A percentile compares a stretch with the other conserved stretches of the same genome.
Evolutionary conservation across 2,888 invertebrate species (phyloP).

Genomic region (Meta bourneti): DNA sequence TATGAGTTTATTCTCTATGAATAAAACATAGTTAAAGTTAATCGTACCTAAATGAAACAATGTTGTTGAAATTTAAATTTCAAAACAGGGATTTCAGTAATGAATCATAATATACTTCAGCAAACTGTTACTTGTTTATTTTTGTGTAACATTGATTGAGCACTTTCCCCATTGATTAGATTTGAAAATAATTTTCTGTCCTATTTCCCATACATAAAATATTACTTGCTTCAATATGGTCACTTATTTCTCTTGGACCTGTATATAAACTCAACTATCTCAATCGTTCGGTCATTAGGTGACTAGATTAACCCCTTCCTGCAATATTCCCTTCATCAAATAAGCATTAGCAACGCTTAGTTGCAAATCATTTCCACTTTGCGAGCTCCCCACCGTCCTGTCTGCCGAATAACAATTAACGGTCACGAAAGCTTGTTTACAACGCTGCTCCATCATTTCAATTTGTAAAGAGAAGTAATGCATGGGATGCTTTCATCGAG

Average conservation of each 20-base stretch:
- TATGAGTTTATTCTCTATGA: too few species aligned
- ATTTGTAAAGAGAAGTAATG: background rate
- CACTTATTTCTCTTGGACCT: background rate
- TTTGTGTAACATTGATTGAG: too few species aligned
- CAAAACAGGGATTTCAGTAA: too few species aligned
- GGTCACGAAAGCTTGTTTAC: conserved; percentile 29
- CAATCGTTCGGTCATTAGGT: conserved; percentile 18
- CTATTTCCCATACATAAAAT: too few species aligned
- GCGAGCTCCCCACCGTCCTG: conserved; percentile 20
- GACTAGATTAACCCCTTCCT: background rate
- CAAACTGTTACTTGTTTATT: too few species aligned
- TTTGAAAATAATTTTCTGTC: background rate
- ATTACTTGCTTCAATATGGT: background rate
- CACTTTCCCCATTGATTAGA: too few species aligned
- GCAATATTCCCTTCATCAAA: conserved; percentile 39
- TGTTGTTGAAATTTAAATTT: too few species aligned
- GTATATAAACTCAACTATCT: background rate
- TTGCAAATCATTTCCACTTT: conserved; percentile 63
- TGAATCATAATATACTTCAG: too few species aligned
- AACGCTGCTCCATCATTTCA: conserved; percentile 7
- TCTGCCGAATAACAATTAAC: conserved; percentile 40
- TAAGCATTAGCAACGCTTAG: conserved; percentile 43
- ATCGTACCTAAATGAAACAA: too few species aligned
- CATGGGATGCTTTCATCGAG: too few species aligned
- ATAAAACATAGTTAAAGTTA: too few species aligned